Percentiles rank a stretch among this genome's conserved stretches.
Conservation (phyloP, 2,113 vertebrate species). For the Himantopus leucocephalus region DNA sequence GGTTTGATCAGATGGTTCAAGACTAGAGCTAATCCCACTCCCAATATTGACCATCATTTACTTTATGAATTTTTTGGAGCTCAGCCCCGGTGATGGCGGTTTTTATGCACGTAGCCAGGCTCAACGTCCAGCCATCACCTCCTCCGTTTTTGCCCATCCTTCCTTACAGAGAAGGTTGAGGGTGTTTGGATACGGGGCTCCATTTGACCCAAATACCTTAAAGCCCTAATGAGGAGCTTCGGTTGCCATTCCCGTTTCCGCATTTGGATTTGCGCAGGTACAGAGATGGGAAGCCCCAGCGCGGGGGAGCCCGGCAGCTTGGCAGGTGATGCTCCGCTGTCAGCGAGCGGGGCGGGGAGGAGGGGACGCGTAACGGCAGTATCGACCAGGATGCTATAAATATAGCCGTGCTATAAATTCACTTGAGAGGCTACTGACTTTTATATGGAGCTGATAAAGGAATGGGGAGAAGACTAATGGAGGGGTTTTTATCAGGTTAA, state of each 20-base stretch:
- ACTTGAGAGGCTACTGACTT: background rate
- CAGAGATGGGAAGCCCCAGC: background rate
- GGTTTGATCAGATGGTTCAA: background rate
- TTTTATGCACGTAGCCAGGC: background rate
- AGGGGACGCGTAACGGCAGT: fast-evolving
- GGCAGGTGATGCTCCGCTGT: background rate
- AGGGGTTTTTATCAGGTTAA: conserved; percentile 30
- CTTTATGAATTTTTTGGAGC: background rate
- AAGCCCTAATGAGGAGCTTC: background rate
- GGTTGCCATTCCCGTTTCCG: fast-evolving
- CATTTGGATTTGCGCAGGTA: no score
- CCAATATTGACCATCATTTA: background rate
- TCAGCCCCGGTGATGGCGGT: background rate
- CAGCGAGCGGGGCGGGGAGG: background rate
- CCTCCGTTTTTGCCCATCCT: background rate
- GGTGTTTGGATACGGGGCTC: background rate
- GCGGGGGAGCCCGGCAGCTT: background rate
- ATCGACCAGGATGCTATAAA: background rate
- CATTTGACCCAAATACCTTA: background rate
- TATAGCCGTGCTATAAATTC: background rate
- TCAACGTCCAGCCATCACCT: background rate
- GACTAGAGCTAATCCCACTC: background rate
- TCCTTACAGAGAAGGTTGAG: background rate
- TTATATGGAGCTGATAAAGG: background rate
- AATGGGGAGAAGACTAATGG: background rate